These are phyloP conservation scores for Actinostola sp. DNA, from an alignment of 92 coral and sea anemone genomes.

Conservation along the genomic window DNA sequence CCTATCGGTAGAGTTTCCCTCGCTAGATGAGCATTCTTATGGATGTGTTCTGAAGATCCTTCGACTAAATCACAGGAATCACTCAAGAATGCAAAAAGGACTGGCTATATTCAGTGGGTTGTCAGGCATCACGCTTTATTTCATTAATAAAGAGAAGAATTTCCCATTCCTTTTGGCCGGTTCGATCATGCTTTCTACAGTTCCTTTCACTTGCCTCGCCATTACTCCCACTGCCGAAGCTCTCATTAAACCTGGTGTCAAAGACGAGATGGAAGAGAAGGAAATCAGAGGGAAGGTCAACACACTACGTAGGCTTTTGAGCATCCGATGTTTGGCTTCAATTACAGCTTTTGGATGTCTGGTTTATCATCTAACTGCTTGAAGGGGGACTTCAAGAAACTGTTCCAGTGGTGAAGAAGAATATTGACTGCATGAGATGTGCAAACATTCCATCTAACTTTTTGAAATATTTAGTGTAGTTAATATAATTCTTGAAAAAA, in stretches of 20 bases:
- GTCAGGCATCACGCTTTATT: slow-evolving; percentile 30
- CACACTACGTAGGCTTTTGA: slow-evolving; percentile 17
- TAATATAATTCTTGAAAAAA: background rate
- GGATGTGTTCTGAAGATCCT: slow-evolving; percentile 41
- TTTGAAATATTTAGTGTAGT: no score
- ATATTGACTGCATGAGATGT: no score
- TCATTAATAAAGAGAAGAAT: slow-evolving; percentile 45
- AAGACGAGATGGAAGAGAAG: slow-evolving; percentile 35
- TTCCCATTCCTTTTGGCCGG: slow-evolving; percentile 37
- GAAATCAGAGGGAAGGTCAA: slow-evolving; percentile 23
- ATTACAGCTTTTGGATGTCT: slow-evolving; percentile 40
- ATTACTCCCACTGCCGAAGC: slow-evolving; percentile 8
- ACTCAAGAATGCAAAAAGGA: background rate
- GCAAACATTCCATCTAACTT: no score
- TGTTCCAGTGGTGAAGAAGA: background rate
- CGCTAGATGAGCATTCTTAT: slow-evolving; percentile 32
- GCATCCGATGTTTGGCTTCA: slow-evolving; percentile 21
- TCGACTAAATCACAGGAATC: slow-evolving; percentile 21
- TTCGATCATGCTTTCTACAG: slow-evolving; percentile 11
- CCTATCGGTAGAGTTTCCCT: slow-evolving; percentile 34
- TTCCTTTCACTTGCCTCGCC: slow-evolving; percentile 24
- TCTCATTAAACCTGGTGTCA: slow-evolving; percentile 22
- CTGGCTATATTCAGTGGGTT: slow-evolving; percentile 1
- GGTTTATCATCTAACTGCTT: slow-evolving; percentile 25
- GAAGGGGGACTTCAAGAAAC: background rate